Evolutionary conservation across 2,797 vertebrate species (phyloP).

Genomic region (Lagorchestes hirsutus): DNA sequence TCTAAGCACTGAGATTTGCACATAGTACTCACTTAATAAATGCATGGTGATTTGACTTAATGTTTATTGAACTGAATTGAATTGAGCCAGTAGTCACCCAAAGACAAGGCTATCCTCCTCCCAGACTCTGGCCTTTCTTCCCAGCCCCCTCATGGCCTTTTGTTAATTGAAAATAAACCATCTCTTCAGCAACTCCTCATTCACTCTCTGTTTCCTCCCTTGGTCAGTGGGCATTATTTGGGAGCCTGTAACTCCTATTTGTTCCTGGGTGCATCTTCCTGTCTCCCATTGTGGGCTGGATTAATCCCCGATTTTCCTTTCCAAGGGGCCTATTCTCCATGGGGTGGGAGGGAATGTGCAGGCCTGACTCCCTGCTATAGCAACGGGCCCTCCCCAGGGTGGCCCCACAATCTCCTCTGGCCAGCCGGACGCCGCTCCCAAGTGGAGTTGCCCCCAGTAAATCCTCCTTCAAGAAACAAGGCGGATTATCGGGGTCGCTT

Average conservation of each 20-base stretch:
- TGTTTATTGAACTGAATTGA: neutral
- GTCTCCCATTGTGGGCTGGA: conserved; percentile 92
- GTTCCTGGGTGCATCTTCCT: conserved; percentile 96
- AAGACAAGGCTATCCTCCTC: neutral
- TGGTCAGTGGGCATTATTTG: conserved; percentile 97
- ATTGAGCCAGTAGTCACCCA: neutral
- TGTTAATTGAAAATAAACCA: conserved; percentile 87
- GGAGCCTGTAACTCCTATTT: conserved; percentile 95
- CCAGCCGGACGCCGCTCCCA: conserved; percentile 92
- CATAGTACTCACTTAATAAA: neutral
- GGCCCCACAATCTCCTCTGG: conserved; percentile 92
- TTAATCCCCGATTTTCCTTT: conserved; percentile 95
- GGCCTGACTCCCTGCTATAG: conserved; percentile 96
- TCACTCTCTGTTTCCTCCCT: conserved; percentile 95
- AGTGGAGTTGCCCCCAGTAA: conserved; percentile 94
- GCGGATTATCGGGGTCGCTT: conserved; percentile 95
- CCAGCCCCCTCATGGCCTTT: conserved; percentile 75
- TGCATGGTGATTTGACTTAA: neutral
- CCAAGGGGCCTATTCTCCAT: conserved; percentile 87
- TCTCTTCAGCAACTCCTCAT: neutral
- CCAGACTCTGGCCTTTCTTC: conserved; percentile 66
- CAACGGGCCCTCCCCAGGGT: conserved; percentile 97
- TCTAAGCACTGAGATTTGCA: neutral
- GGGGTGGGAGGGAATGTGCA: conserved; percentile 93
- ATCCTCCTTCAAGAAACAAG: conserved; percentile 98